Conservation (phyloP, 2,888 invertebrate species). For the Lacanobia oleracea region DNA sequence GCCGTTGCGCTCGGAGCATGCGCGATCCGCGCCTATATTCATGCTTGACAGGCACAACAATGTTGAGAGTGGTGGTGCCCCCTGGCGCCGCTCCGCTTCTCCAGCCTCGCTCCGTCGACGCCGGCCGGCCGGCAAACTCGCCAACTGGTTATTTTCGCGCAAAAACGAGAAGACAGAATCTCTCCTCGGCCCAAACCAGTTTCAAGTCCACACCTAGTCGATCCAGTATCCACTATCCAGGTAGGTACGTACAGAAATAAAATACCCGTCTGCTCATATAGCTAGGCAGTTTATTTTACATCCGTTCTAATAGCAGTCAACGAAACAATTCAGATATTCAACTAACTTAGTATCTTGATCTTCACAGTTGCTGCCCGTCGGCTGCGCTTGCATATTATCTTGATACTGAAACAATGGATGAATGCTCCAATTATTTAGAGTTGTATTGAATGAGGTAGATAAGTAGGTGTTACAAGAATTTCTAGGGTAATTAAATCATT, state of each 20-base stretch:
- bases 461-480: conserved; percentile 41
- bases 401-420: conserved; percentile 70
- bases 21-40: conserved; percentile 85
- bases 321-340: conserved; percentile 74
- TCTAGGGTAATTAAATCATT: conserved; percentile 37
- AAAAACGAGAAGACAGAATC: conserved; percentile 83
- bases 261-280: conserved; percentile 58
- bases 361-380: conserved; percentile 62
- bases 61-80: conserved; percentile 73
- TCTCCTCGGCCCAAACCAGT: conserved; percentile 71
- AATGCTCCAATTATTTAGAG: conserved; percentile 51
- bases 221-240: conserved; percentile 49
- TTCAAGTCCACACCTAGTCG: conserved; percentile 69
- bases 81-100: conserved; percentile 54
- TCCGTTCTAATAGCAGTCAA: conserved; percentile 71
- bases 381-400: conserved; percentile 60
- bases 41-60: conserved; percentile 79
- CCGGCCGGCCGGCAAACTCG: conserved; percentile 73
- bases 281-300: conserved; percentile 56
- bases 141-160: conserved; percentile 88
- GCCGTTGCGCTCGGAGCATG: conserved; percentile 85
- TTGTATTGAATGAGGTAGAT: conserved; percentile 23
- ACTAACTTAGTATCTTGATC: conserved; percentile 58
- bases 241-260: conserved; percentile 71
- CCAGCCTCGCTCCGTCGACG: conserved; percentile 55